Conservation (phyloP, 1,140 invertebrate genomes). For the honey bee (Apis mellifera) region DNA sequence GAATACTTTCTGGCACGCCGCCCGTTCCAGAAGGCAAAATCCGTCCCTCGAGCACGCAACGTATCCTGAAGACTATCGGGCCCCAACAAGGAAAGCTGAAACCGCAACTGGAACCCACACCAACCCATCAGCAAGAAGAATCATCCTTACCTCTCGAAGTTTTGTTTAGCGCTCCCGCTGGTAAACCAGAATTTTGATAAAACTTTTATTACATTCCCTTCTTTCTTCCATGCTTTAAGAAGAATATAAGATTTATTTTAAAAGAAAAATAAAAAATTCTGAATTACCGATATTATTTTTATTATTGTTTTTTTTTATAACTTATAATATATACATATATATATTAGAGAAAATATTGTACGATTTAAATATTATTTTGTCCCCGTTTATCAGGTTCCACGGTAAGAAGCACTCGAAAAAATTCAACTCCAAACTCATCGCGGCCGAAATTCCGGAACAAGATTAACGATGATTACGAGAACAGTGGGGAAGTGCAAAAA, state of each 20-base stretch:
- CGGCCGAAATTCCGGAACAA: constrained; percentile 78
- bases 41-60: constrained; percentile 84
- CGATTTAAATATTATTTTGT: not conserved
- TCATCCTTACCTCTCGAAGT: constrained; percentile 80
- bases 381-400: constrained; percentile 43
- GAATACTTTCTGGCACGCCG: constrained; percentile 73
- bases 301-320: too few species aligned
- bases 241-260: too few species aligned
- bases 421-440: constrained; percentile 38
- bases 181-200: constrained; percentile 30
- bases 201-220: not conserved
- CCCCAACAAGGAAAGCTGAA: constrained; percentile 81
- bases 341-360: too few species aligned
- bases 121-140: constrained; percentile 82
- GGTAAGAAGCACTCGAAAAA: constrained; percentile 68
- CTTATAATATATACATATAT: too few species aligned
- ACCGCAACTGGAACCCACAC: constrained; percentile 84
- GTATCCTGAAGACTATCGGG: constrained; percentile 88
- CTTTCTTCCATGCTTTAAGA: too few species aligned
- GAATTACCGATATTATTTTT: too few species aligned
- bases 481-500: constrained; percentile 65
- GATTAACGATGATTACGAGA: constrained; percentile 75
- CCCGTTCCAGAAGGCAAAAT: constrained; percentile 80
- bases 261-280: too few species aligned
- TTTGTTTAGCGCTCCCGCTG: constrained; percentile 75